Evolutionary conservation across 1,140 invertebrate species (phyloP).

Genomic region (Cydia fagiglandana): DNA sequence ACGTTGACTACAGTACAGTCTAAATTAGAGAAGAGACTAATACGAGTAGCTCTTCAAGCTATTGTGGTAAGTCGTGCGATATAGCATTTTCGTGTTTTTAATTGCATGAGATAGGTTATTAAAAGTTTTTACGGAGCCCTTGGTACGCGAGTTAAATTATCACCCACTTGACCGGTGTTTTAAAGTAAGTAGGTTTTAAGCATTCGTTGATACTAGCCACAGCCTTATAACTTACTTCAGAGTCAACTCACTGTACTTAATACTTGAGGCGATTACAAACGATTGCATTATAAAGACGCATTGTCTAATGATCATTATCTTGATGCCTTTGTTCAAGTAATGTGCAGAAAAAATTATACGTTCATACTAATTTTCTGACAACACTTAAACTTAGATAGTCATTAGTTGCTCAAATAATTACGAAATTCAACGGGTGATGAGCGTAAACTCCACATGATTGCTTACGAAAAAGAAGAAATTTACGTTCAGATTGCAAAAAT

Average conservation of each 20-base stretch:
- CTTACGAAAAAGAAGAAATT: too few species aligned
- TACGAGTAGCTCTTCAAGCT: too few species aligned
- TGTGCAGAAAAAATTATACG: slow-evolving; percentile 14
- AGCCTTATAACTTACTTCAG: neutral
- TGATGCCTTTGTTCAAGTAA: slow-evolving; percentile 6
- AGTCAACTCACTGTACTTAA: slow-evolving; percentile 8
- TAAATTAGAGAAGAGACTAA: too few species aligned
- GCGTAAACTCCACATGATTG: slow-evolving; percentile 8
- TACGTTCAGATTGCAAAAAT: neutral
- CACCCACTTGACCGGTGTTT: too few species aligned
- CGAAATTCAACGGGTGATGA: slow-evolving; percentile 2
- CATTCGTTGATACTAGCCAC: neutral
- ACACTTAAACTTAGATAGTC: slow-evolving; percentile 1
- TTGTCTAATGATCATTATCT: slow-evolving; percentile 13
- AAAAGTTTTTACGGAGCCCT: too few species aligned
- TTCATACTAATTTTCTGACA: neutral
- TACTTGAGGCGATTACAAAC: slow-evolving; percentile 22
- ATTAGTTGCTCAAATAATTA: slow-evolving; percentile 9
- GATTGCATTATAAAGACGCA: slow-evolving; percentile 22
- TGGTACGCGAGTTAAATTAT: too few species aligned
- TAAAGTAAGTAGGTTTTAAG: too few species aligned
- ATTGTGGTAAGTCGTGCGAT: too few species aligned
- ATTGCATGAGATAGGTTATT: too few species aligned
- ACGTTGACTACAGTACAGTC: too few species aligned
- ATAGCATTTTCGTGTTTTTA: too few species aligned